phyloP scores from a whole-genome alignment of 2,113 vertebrate species.

The Ifrita kowaldi region DNA sequence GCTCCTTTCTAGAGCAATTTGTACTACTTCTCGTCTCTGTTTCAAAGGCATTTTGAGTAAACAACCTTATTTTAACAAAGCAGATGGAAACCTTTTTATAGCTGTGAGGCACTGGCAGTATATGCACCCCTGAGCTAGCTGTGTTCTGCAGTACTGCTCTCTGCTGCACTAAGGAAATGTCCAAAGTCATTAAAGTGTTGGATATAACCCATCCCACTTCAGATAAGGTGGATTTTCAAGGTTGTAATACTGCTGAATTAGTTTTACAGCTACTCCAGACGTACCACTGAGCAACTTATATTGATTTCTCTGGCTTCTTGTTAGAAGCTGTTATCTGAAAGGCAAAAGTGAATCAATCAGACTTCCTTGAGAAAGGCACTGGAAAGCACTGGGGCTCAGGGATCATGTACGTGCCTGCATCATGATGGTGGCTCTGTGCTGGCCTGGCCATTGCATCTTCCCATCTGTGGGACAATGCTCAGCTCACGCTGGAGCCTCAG shows the following conservation, averaged over 20 bases:
- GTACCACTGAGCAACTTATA: not conserved
- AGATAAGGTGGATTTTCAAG: not conserved
- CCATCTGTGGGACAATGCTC: not conserved
- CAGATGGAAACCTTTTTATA: conserved; percentile 67
- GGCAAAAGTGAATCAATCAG: not conserved
- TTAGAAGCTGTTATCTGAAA: not conserved
- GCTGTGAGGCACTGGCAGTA: not conserved
- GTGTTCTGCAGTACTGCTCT: not conserved
- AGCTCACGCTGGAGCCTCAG: not conserved
- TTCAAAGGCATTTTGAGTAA: conserved; percentile 40
- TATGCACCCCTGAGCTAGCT: not conserved
- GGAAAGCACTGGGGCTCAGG: not conserved
- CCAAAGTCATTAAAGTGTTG: not conserved
- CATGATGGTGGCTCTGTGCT: not conserved
- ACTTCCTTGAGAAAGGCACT: not conserved
- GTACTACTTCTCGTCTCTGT: not conserved
- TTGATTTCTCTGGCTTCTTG: not conserved
- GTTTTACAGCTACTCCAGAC: not conserved
- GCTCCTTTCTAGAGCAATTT: not conserved
- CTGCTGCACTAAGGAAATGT: not conserved
- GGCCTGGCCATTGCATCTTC: not conserved
- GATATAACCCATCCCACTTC: not conserved
- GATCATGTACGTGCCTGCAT: fast-evolving
- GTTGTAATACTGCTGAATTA: not conserved
- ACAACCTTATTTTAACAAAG: conserved; percentile 57